phyloP scores from a whole-genome alignment of 2,113 vertebrate genomes.

The Amblyopsis rosae region DNA sequence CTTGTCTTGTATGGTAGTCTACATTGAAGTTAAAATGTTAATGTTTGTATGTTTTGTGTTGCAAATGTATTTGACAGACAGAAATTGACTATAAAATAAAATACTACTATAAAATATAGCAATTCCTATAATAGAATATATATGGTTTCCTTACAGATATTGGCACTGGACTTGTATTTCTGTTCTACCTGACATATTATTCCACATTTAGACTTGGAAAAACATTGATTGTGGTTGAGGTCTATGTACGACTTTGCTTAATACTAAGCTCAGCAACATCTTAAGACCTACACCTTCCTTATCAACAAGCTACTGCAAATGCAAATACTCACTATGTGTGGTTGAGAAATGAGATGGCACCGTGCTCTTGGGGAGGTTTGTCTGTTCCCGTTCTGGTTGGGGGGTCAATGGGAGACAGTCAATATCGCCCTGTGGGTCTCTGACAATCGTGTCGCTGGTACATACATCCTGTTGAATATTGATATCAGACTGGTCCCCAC shows the following conservation, averaged over 20 bases:
- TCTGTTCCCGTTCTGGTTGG: slow-evolving; percentile 39
- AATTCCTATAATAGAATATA: not conserved
- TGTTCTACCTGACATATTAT: no score
- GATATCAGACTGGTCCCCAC: slow-evolving; percentile 13
- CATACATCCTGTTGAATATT: slow-evolving; percentile 5
- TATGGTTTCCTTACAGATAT: not conserved
- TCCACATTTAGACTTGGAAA: no score
- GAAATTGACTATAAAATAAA: no score
- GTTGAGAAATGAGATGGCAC: slow-evolving; percentile 37
- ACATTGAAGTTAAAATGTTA: no score
- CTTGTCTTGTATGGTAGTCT: no score
- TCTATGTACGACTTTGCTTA: not conserved
- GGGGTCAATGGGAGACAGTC: slow-evolving; percentile 28
- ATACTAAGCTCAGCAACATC: no score
- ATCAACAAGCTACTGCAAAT: not conserved
- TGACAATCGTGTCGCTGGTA: slow-evolving; percentile 15
- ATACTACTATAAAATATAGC: no score
- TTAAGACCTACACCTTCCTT: not conserved
- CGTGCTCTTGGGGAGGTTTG: slow-evolving; percentile 1
- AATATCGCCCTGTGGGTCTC: slow-evolving; percentile 31
- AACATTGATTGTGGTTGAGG: not conserved
- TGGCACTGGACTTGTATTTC: no score
- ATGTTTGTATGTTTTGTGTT: no score
- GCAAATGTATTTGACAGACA: no score
- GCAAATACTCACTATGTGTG: slow-evolving; percentile 40